Evolutionary conservation across 2,888 invertebrate genomes (phyloP).

Genomic region (Lypha dubia): DNA sequence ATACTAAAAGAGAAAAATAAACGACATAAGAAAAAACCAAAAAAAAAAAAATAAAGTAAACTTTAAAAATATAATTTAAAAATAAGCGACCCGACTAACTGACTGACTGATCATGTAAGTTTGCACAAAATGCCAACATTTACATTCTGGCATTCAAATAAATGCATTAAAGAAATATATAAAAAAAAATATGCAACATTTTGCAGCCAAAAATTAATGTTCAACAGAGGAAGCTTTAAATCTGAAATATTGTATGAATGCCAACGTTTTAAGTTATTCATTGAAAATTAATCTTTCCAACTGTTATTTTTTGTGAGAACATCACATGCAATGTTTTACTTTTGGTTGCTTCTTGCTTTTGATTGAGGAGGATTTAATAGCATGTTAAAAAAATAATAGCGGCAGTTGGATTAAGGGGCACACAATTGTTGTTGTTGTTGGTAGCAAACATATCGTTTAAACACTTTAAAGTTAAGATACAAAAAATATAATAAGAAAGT

Average conservation of each 20-base stretch:
- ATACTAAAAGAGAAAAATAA: constrained; percentile 66
- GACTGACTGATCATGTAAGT: constrained; percentile 21
- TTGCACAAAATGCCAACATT: constrained; percentile 45
- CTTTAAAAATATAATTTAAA: constrained; percentile 54
- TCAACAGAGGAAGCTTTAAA: constrained; percentile 65
- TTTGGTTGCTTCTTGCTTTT: constrained; percentile 3
- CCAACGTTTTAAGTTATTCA: constrained; percentile 31
- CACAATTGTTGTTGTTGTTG: background rate
- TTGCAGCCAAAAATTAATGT: constrained; percentile 6
- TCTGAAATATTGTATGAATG: constrained; percentile 53
- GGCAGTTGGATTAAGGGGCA: background rate
- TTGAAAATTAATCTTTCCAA: background rate
- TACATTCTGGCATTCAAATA: constrained; percentile 11
- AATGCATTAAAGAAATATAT: background rate
- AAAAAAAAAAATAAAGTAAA: constrained; percentile 1
- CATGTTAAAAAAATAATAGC: constrained; percentile 33
- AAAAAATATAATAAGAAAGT: background rate
- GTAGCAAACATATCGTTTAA: background rate
- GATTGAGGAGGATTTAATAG: constrained; percentile 38
- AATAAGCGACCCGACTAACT: background rate
- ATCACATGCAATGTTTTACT: background rate
- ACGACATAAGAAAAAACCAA: constrained; percentile 10
- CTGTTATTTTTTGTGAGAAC: background rate
- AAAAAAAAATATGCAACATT: constrained; percentile 35
- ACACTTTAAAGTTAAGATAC: constrained; percentile 6